phyloP scores from a whole-genome alignment of 2,113 vertebrate genomes.

The Paracyprichromis sp. region DNA sequence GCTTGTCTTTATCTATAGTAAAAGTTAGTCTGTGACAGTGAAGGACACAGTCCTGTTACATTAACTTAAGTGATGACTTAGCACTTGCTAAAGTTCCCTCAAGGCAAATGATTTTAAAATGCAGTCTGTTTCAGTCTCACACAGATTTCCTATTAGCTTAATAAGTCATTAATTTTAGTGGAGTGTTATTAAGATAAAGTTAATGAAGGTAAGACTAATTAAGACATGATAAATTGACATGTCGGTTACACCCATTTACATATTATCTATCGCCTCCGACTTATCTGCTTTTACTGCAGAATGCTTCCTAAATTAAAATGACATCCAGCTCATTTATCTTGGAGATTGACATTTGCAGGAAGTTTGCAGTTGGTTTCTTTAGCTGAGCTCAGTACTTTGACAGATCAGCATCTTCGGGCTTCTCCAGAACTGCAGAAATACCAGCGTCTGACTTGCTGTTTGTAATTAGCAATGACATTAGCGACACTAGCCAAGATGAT shows the following conservation, averaged over 20 bases:
- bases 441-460: background rate
- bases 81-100: conserved; percentile 14
- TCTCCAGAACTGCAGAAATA: background rate
- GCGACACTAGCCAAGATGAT: background rate
- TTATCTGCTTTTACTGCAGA: conserved; percentile 37
- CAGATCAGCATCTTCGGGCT: background rate
- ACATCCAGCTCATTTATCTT: conserved; percentile 7
- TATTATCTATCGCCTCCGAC: conserved; percentile 16
- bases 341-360: conserved; percentile 4
- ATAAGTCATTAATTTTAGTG: conserved; percentile 49
- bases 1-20: background rate
- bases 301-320: conserved; percentile 11
- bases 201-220: conserved; percentile 66
- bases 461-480: background rate
- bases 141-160: conserved; percentile 44
- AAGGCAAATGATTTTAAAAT: conserved; percentile 13
- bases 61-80: conserved; percentile 32
- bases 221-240: conserved; percentile 58
- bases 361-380: background rate
- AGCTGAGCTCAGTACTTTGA: background rate
- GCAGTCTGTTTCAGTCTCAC: conserved; percentile 7
- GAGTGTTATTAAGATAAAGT: conserved; percentile 62
- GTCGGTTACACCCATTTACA: conserved; percentile 44
- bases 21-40: conserved; percentile 23
- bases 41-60: conserved; percentile 53